Base-by-base conservation (phyloP, 2,797 vertebrate species). In the Sebastes paucispinis region DNA sequence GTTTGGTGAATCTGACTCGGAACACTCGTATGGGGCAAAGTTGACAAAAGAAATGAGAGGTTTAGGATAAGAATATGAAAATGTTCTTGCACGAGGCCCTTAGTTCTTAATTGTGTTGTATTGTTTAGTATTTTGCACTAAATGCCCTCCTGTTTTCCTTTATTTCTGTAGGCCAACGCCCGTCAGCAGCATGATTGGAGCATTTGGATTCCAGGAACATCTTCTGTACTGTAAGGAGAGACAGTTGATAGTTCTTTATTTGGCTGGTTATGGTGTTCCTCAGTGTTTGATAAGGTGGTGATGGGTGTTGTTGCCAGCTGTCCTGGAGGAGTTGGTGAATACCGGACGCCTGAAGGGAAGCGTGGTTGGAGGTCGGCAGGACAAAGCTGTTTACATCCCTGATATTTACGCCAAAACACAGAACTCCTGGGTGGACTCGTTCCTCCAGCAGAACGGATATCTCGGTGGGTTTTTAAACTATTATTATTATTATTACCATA, bases 351-450 rank as follows among this genome's bases (percentile, higher is more conserved):
- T 99, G 1, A 96, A 96, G 90, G 98, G 98, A 82, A 94, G 96
- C 0, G 96, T 99, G 81, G 94, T 98, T 50, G 98, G 98, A 69
- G 98, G 98, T 34, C 95, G 97, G 64, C 98, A 97, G 90, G 98
- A 99, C 93, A 98, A 98, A 89, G 97, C 98, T 0, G 94, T 98
- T 57, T 99, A 98, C 90, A 88, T 99, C 85, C 98, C 98, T 25
- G 98, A 99, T 75, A 98, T 99, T 90, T 99, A 99, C 84, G 92
- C 98, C 89, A 97, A 81, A 93, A 97, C 98, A 0, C 98, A 99
- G 90, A 99, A 96, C 79, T 79, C 95, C 77, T 99, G 98, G 98
- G 97, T 99, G 62, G 97, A 99, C 91, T 97, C 98, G 8, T 99
- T 99, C 94, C 97, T 99, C 80, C 97, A 96, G 83, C 98, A 99